Evolutionary conservation across 2,888 invertebrate species (phyloP).

Genomic region (Brachylomia viminalis): DNA sequence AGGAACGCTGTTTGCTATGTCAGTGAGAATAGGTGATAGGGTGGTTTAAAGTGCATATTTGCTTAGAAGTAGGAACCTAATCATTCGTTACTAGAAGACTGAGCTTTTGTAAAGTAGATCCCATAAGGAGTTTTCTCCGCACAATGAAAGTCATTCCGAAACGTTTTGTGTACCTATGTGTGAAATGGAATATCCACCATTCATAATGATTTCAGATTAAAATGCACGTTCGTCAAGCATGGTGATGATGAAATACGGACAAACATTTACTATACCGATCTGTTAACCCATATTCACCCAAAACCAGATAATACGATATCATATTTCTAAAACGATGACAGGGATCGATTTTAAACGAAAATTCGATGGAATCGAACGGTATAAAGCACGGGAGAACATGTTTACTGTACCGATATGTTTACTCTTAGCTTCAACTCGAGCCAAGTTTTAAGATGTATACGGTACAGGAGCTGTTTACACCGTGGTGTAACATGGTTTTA

Average conservation of each 20-base stretch:
- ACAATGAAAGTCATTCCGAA: background rate
- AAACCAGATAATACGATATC: background rate
- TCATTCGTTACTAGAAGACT: background rate
- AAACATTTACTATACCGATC: background rate
- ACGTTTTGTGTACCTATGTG: background rate
- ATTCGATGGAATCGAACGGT: slow-evolving; percentile 21
- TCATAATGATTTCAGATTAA: background rate
- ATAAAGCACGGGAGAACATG: slow-evolving; percentile 22
- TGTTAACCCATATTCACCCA: background rate
- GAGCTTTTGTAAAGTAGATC: background rate
- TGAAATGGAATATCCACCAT: background rate
- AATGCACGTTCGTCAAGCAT: background rate
- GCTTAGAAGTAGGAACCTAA: background rate
- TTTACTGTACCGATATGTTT: slow-evolving; percentile 47
- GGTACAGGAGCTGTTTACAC: background rate
- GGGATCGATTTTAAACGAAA: slow-evolving; percentile 46
- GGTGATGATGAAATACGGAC: background rate
- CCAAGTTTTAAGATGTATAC: slow-evolving; percentile 37
- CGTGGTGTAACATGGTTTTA: slow-evolving; percentile 2
- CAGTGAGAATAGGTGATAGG: too few species aligned
- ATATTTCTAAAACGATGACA: slow-evolving; percentile 35
- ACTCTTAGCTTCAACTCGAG: slow-evolving; percentile 26
- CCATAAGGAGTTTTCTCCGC: background rate
- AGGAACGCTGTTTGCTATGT: background rate
- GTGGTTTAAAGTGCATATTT: background rate